Conservation (phyloP, 2,797 vertebrate genomes). For the Chaenodraco wilsoni region DNA sequence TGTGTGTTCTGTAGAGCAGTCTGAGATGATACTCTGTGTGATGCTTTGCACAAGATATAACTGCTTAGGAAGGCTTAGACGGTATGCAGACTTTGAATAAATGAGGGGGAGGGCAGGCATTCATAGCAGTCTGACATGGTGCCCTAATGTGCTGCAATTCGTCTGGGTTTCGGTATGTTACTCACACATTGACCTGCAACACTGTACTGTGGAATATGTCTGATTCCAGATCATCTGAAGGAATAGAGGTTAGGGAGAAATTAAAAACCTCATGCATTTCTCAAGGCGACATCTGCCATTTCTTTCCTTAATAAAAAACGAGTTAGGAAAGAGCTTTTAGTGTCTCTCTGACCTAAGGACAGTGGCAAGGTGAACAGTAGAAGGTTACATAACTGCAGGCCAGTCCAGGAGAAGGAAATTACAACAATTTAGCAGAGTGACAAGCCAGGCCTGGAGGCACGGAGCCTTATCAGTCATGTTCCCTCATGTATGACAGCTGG, state of each 20-base stretch:
- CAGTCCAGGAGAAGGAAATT: constrained; percentile 60
- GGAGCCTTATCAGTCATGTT: constrained; percentile 68
- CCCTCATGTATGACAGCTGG: constrained; percentile 60
- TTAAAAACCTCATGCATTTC: background rate
- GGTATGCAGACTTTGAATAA: constrained; percentile 23
- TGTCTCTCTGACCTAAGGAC: constrained; percentile 48
- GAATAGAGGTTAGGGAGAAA: background rate
- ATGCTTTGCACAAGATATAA: constrained; percentile 16
- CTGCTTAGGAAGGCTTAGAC: background rate
- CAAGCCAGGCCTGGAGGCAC: constrained; percentile 59
- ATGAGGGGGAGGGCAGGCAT: constrained; percentile 4
- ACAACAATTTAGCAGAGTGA: constrained; percentile 71
- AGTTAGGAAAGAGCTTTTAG: constrained; percentile 18
- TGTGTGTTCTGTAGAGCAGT: constrained; percentile 26
- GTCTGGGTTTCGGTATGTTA: constrained; percentile 9
- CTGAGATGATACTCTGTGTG: constrained; percentile 28
- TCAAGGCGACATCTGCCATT: background rate
- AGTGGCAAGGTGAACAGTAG: constrained; percentile 52
- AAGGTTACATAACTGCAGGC: constrained; percentile 44
- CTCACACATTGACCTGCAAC: background rate
- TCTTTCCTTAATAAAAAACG: constrained; percentile 3
- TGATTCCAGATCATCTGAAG: constrained; percentile 1
- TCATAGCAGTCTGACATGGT: constrained; percentile 7
- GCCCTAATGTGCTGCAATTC: constrained; percentile 5
- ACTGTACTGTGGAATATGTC: background rate